phyloP scores from a whole-genome alignment of 2,797 vertebrate genomes.

The Gambelia wislizenii region DNA sequence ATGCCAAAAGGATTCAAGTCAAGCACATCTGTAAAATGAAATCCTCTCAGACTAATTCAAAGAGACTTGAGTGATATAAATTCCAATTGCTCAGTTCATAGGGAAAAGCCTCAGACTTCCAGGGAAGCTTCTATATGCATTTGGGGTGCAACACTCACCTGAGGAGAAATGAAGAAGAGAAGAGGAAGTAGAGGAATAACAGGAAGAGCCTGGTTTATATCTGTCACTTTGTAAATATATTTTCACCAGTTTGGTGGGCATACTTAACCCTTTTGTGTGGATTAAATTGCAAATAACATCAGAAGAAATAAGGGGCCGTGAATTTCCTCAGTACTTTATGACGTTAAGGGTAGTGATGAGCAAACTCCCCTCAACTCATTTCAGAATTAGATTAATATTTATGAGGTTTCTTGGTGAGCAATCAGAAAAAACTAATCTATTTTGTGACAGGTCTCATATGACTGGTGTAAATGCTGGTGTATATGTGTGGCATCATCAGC shows the following conservation, averaged over 20 bases:
- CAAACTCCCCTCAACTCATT: slow-evolving; percentile 9
- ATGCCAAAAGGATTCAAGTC: slow-evolving; percentile 80
- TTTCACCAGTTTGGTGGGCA: slow-evolving; percentile 58
- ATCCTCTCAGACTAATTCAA: slow-evolving; percentile 82
- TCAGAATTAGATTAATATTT: slow-evolving; percentile 1
- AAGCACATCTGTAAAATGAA: slow-evolving; percentile 83
- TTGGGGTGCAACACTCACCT: slow-evolving; percentile 24
- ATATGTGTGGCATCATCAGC: background rate
- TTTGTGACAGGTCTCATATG: background rate
- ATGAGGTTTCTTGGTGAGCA: background rate
- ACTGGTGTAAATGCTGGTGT: slow-evolving; percentile 3
- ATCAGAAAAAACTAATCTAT: background rate
- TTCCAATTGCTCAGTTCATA: slow-evolving; percentile 77
- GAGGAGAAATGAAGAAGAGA: slow-evolving; percentile 45
- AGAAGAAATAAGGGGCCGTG: slow-evolving; percentile 57
- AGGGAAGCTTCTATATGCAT: slow-evolving; percentile 41
- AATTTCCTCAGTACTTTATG: slow-evolving; percentile 56
- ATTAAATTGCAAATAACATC: slow-evolving; percentile 70
- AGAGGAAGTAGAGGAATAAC: slow-evolving; percentile 19
- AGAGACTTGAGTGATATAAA: slow-evolving; percentile 80
- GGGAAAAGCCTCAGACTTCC: slow-evolving; percentile 67
- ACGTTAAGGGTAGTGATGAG: slow-evolving; percentile 22
- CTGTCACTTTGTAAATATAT: background rate
- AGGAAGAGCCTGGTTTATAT: slow-evolving; percentile 10
- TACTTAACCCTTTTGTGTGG: slow-evolving; percentile 62